phyloP scores from a whole-genome alignment of 2,797 vertebrate species.

The Lacerta bilineata region DNA sequence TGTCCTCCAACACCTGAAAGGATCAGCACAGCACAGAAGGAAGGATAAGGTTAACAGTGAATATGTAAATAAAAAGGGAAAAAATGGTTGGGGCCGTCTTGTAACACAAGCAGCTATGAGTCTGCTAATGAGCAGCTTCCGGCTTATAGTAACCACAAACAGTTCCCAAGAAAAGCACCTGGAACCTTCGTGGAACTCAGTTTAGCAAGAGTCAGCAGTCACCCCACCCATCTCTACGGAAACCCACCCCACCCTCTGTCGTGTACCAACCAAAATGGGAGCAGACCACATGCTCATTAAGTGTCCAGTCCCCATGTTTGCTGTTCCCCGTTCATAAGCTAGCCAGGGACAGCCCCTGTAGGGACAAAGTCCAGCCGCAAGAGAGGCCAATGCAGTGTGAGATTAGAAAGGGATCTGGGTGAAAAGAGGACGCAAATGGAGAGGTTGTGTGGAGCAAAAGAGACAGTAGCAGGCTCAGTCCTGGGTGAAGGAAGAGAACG shows the following conservation, averaged over 20 bases:
- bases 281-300: background rate
- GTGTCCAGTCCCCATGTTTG: background rate
- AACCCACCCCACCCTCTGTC: background rate
- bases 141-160: background rate
- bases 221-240: background rate
- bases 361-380: background rate
- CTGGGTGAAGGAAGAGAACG: background rate
- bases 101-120: background rate
- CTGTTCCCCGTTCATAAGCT: background rate
- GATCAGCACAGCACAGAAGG: background rate
- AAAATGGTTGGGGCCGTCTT: background rate
- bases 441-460: background rate
- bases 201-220: background rate
- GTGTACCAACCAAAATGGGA: background rate
- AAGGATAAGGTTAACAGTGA: background rate
- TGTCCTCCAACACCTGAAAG: background rate
- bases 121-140: background rate
- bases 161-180: background rate
- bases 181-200: background rate
- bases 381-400: background rate
- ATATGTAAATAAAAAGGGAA: background rate
- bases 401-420: no score
- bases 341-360: background rate
- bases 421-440: constrained; percentile 6
- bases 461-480: background rate